A percentile compares a stretch with the other conserved stretches of the same genome.
Conservation (phyloP, 1,140 invertebrate species). For the Phymastichus coffea region DNA sequence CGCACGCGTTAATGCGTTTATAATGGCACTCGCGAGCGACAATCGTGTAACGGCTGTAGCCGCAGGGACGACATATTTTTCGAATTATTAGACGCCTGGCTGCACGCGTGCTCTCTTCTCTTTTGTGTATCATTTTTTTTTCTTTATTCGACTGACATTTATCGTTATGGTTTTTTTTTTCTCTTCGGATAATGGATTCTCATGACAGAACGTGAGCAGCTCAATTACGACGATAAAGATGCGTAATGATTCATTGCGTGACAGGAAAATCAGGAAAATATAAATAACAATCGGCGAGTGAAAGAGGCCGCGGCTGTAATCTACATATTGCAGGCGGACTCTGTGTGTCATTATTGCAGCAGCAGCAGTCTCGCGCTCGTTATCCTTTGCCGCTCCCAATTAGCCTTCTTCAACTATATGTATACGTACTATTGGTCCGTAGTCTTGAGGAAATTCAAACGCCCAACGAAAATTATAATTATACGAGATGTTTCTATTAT, state of each 20-base stretch:
- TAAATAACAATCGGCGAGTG: not conserved
- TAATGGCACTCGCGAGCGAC: slow-evolving; percentile 1
- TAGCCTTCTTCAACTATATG: too few species aligned
- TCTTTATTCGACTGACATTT: too few species aligned
- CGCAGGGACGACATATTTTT: slow-evolving; percentile 44
- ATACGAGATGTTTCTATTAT: not conserved
- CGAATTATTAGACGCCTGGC: slow-evolving; percentile 44
- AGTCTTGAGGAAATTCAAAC: slow-evolving; percentile 31
- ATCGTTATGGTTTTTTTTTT: too few species aligned
- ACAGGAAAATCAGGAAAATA: too few species aligned
- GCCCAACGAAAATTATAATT: not conserved
- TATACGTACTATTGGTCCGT: too few species aligned
- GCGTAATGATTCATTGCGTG: too few species aligned
- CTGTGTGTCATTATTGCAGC: not conserved
- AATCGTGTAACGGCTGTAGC: slow-evolving; percentile 14
- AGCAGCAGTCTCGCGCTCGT: slow-evolving; percentile 16
- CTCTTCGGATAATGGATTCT: too few species aligned
- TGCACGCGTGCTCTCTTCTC: slow-evolving; percentile 31
- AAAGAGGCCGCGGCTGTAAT: not conserved
- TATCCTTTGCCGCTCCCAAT: slow-evolving; percentile 37
- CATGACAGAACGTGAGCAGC: too few species aligned
- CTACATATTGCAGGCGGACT: not conserved
- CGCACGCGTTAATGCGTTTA: slow-evolving; percentile 25
- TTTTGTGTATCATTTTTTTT: too few species aligned
- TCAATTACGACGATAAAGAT: too few species aligned